Evolutionary conservation across 2,888 invertebrate species (phyloP).

Genomic region (Myopa tessellatipennis): DNA sequence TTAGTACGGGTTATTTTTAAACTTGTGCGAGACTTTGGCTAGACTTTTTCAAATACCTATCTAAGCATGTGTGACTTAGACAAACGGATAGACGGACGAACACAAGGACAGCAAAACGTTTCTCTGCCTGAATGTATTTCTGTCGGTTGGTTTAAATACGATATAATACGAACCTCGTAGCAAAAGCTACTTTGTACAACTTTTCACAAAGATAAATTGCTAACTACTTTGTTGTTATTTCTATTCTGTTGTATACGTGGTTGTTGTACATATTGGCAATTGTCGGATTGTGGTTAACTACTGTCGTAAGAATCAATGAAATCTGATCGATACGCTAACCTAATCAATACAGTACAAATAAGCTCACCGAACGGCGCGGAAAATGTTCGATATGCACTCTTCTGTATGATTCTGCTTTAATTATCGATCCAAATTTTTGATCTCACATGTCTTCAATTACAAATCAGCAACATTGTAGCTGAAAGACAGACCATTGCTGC

Average conservation of each 20-base stretch:
- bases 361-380: not conserved
- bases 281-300: not conserved
- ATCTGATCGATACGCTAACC: not conserved
- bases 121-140: not conserved
- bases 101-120: not conserved
- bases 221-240: not conserved
- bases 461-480: not conserved
- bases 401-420: not conserved
- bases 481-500: not conserved
- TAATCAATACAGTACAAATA: not conserved
- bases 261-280: slow-evolving; percentile 1
- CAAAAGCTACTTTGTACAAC: not conserved
- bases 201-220: not conserved
- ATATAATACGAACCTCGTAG: not conserved
- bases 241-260: not conserved
- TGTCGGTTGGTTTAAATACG: not conserved
- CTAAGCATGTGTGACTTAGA: not conserved
- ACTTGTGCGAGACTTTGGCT: slow-evolving; percentile 41
- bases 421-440: not conserved
- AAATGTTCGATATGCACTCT: not conserved
- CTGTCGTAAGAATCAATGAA: not conserved
- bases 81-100: not conserved
- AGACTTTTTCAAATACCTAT: slow-evolving; percentile 24
- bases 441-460: slow-evolving; percentile 6
- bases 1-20: slow-evolving; percentile 31